These are phyloP conservation scores for Acanthurus lineatus DNA, from an alignment of 2,797 vertebrate genomes.

Conservation along the genomic window DNA sequence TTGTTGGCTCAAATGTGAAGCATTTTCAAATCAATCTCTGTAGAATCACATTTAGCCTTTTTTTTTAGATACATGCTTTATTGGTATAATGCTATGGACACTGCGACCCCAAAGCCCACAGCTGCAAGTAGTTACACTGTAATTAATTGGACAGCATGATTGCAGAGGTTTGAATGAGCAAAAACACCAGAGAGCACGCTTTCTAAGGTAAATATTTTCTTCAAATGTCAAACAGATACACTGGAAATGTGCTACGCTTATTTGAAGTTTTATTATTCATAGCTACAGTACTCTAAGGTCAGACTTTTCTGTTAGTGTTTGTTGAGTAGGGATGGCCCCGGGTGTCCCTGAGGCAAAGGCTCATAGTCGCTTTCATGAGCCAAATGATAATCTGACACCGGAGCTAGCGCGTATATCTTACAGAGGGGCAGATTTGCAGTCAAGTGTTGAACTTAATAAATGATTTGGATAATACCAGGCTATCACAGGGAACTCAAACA, in stretches of 20 bases:
- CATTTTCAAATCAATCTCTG: slow-evolving; percentile 33
- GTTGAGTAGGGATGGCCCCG: slow-evolving; percentile 40
- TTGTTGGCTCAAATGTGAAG: slow-evolving; percentile 40
- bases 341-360: slow-evolving; percentile 58
- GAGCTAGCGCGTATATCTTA: background rate
- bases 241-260: slow-evolving; percentile 3
- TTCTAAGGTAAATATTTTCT: background rate
- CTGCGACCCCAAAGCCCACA: slow-evolving; percentile 1
- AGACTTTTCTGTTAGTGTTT: slow-evolving; percentile 38
- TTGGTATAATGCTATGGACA: background rate
- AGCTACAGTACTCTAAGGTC: slow-evolving; percentile 31
- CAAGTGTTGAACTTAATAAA: background rate
- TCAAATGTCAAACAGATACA: background rate
- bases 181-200: background rate
- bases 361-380: slow-evolving; percentile 46
- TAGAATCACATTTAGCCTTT: background rate
- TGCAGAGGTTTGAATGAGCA: background rate
- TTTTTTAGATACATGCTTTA: background rate
- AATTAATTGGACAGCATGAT: background rate
- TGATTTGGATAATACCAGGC: background rate
- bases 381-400: slow-evolving; percentile 49
- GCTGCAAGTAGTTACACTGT: slow-evolving; percentile 21
- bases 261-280: slow-evolving; percentile 33
- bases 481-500: background rate
- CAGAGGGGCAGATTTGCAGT: slow-evolving; percentile 7